These are phyloP conservation scores for Heteromurus nitidus DNA, from an alignment of 2,888 invertebrate genomes.

Conservation along the genomic window DNA sequence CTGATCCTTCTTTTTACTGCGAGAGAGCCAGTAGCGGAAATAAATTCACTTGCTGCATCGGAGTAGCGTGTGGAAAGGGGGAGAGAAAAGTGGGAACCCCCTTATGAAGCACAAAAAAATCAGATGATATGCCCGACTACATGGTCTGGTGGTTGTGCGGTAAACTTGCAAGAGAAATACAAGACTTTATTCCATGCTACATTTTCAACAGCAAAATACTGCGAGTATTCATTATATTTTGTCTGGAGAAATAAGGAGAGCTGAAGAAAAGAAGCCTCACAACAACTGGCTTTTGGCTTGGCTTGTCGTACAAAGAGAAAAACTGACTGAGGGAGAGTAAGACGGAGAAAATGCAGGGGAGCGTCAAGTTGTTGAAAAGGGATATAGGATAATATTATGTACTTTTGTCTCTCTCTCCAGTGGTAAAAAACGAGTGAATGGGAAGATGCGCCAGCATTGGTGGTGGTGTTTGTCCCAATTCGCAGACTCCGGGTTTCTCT, in stretches of 20 bases:
- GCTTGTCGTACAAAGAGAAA: too few relatives aligned
- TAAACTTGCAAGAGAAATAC: too few relatives aligned
- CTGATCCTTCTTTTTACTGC: conserved; percentile 58
- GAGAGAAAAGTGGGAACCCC: conserved; percentile 11
- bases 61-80: neutral
- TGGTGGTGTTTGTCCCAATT: conserved; percentile 69
- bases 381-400: neutral
- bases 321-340: conserved; percentile 2
- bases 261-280: conserved; percentile 9
- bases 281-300: conserved; percentile 20
- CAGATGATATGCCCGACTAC: too few relatives aligned
- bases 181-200: too few relatives aligned
- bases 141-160: too few relatives aligned
- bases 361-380: conserved; percentile 69
- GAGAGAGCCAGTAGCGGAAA: conserved; percentile 19
- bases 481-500: conserved; percentile 69
- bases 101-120: too few relatives aligned
- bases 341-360: conserved; percentile 31
- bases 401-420: neutral
- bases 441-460: too few relatives aligned
- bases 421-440: neutral
- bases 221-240: conserved; percentile 16
- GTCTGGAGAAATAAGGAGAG: conserved; percentile 12
- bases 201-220: too few relatives aligned
- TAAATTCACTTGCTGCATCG: conserved; percentile 41